These are phyloP conservation scores for Temnopleurus reevesii DNA, from an alignment of 53 echinoderm and acorn worm species.

Conservation along the genomic window DNA sequence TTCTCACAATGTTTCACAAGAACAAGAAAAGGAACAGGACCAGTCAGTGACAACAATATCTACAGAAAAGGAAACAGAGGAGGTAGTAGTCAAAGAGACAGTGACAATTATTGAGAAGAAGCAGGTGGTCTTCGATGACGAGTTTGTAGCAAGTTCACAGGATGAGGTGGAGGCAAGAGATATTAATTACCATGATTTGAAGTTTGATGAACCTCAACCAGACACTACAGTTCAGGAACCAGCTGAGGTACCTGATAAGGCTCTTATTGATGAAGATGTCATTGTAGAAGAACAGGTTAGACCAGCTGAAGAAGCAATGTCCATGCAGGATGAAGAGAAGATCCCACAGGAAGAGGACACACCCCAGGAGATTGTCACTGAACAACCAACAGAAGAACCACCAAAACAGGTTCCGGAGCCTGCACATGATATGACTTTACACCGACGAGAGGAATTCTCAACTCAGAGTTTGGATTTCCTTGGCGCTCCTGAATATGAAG, in stretches of 20 bases:
- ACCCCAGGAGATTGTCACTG: not conserved
- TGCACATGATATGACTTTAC: constrained; percentile 3
- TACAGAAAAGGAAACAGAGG: not conserved
- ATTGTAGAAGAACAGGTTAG: constrained; percentile 19
- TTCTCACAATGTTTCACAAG: not conserved
- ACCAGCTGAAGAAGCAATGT: not conserved
- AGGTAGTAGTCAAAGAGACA: constrained; percentile 39
- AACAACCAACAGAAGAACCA: not conserved
- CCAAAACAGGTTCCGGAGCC: not conserved
- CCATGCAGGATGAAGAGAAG: not conserved
- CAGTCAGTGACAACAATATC: not conserved
- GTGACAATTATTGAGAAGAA: constrained; percentile 34
- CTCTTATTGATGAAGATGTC: constrained; percentile 27
- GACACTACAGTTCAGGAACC: not conserved
- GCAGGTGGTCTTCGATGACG: not conserved
- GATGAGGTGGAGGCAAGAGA: constrained; percentile 17
- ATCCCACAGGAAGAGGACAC: not conserved
- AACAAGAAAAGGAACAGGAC: not conserved
- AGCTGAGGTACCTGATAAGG: not conserved
- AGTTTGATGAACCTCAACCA: not conserved
- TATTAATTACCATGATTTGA: constrained; percentile 2
- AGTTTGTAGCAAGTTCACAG: not conserved
- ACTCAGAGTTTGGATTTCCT: not conserved
- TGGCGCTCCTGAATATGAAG: constrained; percentile 26
- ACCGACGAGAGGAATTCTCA: constrained; percentile 7